Conservation (phyloP, 2,113 vertebrate species). For the Vidua chalybeata region DNA sequence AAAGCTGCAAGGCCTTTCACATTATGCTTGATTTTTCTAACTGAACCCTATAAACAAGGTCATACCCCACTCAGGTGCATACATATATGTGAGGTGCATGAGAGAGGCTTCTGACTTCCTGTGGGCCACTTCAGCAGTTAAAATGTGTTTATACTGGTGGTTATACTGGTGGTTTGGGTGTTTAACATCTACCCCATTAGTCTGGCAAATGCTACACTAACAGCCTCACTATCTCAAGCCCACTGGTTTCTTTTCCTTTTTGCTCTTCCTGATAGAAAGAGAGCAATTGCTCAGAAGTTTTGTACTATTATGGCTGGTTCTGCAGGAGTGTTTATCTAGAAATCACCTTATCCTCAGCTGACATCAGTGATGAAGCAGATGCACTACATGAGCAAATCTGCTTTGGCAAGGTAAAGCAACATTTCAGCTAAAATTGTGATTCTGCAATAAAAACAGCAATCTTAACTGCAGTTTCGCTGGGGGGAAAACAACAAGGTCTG, state of each 20-base stretch:
- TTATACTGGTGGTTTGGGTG: neutral
- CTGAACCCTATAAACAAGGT: neutral
- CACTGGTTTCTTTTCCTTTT: neutral
- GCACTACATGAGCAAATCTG: neutral
- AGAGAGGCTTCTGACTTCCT: neutral
- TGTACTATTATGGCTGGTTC: neutral
- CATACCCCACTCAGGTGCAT: neutral
- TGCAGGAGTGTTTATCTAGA: neutral
- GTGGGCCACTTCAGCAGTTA: neutral
- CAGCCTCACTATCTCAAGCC: neutral
- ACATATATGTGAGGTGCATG: neutral
- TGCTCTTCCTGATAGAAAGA: neutral
- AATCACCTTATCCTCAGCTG: neutral
- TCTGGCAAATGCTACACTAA: neutral
- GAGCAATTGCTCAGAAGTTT: neutral
- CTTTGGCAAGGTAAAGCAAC: constrained; percentile 14
- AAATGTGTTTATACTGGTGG: neutral
- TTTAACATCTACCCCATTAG: neutral
- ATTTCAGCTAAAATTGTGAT: constrained; percentile 48
- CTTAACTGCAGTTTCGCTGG: constrained; percentile 38
- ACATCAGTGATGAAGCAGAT: neutral
- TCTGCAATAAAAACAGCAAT: constrained; percentile 43
- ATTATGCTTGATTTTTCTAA: neutral
- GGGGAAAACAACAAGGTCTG: constrained; percentile 34
- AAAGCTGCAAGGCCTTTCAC: neutral